Evolutionary conservation across 2,113 vertebrate species (phyloP).

Genomic region (Origma solitaria): DNA sequence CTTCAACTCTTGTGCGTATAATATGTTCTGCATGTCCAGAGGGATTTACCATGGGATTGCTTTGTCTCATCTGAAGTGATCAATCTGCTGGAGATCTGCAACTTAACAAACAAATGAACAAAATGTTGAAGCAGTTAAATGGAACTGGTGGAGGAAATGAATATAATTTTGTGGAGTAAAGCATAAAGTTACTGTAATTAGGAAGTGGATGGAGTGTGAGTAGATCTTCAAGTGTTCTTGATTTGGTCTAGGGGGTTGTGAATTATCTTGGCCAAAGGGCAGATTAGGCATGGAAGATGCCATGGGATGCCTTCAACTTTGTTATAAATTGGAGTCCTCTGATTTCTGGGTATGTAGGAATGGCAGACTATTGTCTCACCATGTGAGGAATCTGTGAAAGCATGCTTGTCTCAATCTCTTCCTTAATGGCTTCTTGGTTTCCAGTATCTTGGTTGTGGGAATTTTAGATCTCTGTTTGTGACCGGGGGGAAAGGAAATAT

Average conservation of each 20-base stretch:
- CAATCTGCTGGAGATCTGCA: slow-evolving; percentile 36
- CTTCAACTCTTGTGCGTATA: slow-evolving; percentile 7
- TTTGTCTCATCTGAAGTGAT: slow-evolving; percentile 56
- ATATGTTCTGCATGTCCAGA: slow-evolving; percentile 43
- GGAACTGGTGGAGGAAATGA: slow-evolving; percentile 1
- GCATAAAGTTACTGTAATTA: slow-evolving; percentile 39
- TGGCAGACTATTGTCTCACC: neutral
- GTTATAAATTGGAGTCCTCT: neutral
- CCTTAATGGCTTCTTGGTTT: neutral
- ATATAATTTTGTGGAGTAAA: slow-evolving; percentile 23
- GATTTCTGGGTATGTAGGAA: neutral
- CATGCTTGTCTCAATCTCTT: neutral
- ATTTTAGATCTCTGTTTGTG: neutral
- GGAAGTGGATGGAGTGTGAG: neutral
- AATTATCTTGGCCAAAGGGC: neutral
- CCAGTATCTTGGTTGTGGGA: neutral
- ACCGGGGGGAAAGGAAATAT: neutral
- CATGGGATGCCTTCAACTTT: neutral
- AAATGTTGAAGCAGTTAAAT: slow-evolving; percentile 28
- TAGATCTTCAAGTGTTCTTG: neutral
- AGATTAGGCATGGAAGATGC: neutral
- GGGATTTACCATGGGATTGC: slow-evolving; percentile 43
- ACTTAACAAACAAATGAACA: slow-evolving; percentile 27
- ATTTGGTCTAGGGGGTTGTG: neutral
- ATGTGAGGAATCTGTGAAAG: neutral